Evolutionary conservation across 2,888 invertebrate genomes (phyloP).

Genomic region (Tryphoninae sp.): DNA sequence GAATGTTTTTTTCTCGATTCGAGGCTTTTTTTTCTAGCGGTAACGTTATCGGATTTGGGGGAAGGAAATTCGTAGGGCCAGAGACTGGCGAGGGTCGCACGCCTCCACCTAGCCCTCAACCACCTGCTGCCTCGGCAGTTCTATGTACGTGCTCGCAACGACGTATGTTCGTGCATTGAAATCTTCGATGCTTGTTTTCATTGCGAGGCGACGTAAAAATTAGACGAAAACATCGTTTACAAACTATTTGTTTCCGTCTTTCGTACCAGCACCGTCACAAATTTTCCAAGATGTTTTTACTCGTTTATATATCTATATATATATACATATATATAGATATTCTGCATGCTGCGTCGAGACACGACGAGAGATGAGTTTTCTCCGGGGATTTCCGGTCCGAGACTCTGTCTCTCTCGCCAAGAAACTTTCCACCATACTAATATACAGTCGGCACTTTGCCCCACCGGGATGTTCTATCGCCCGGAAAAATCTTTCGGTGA

Average conservation of each 20-base stretch:
- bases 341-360: conserved; percentile 17
- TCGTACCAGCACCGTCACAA: conserved; percentile 31
- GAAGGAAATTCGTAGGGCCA: conserved; percentile 31
- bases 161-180: conserved; percentile 56
- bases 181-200: conserved; percentile 61
- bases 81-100: conserved; percentile 61
- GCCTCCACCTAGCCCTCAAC: conserved; percentile 77
- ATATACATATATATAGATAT: conserved; percentile 13
- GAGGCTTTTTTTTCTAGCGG: too few relatives aligned
- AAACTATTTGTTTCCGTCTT: conserved; percentile 39
- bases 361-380: conserved; percentile 48
- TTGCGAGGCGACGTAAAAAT: conserved; percentile 44
- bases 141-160: conserved; percentile 17
- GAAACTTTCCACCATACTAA: conserved; percentile 37
- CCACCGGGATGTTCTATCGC: conserved; percentile 59
- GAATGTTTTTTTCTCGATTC: not conserved
- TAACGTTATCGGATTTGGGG: conserved; percentile 39
- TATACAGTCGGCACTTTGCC: conserved; percentile 58
- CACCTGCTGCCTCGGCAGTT: conserved; percentile 77
- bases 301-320: not conserved
- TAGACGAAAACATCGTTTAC: conserved; percentile 50
- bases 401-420: conserved; percentile 46
- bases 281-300: conserved; percentile 7
- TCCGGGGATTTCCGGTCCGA: conserved; percentile 56
- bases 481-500: conserved; percentile 63